Evolutionary conservation across 1,140 invertebrate genomes (phyloP).

Genomic region (Pygmarrhopalites habei): DNA sequence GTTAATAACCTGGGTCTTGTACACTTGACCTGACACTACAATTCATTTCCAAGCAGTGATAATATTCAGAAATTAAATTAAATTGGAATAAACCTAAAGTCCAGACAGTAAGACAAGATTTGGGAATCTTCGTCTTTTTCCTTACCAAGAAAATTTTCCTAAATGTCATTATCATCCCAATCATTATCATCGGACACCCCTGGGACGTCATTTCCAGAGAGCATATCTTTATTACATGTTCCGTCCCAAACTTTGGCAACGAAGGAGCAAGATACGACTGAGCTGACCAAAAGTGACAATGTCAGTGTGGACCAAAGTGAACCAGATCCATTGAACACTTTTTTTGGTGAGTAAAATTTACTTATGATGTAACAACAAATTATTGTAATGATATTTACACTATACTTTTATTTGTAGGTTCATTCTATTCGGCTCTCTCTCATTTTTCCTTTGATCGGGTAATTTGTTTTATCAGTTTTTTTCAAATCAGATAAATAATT

Average conservation of each 20-base stretch:
- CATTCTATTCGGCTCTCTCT: constrained; percentile 18
- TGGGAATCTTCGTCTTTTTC: not conserved
- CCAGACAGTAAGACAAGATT: too few species aligned
- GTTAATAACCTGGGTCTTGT: too few species aligned
- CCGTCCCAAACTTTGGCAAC: not conserved
- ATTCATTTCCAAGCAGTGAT: not conserved
- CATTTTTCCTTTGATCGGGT: constrained; percentile 34
- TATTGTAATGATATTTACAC: not conserved
- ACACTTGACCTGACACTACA: not conserved
- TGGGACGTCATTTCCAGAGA: not conserved
- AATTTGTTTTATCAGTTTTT: too few species aligned
- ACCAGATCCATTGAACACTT: not conserved
- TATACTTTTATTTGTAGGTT: constrained; percentile 6
- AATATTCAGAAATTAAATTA: not conserved
- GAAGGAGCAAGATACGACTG: not conserved
- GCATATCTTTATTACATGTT: not conserved
- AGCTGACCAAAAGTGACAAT: not conserved
- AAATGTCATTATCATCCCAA: not conserved
- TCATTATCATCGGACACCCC: not conserved
- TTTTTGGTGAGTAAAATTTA: not conserved
- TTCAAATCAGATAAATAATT: too few species aligned
- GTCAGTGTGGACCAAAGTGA: too few species aligned
- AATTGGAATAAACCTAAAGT: too few species aligned
- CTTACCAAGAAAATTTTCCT: too few species aligned
- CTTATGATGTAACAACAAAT: not conserved